Base-by-base conservation (phyloP, 2,888 invertebrate species). In the Alentia gelatinosa region DNA sequence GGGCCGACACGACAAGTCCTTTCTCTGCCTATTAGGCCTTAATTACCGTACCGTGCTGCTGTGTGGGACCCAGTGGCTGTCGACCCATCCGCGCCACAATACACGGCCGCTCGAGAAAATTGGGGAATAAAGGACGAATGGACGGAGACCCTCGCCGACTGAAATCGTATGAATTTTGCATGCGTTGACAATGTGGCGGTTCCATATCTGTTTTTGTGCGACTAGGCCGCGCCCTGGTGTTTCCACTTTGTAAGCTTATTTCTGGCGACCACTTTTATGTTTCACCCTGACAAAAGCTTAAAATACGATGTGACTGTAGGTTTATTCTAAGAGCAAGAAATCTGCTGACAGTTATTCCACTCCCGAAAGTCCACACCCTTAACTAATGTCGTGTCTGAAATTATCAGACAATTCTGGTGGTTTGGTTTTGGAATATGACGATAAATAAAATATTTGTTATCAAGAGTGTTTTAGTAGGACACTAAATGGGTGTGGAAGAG, bases 151-250 rank as follows among this genome's bases (percentile, higher is more conserved):
- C 86, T 42, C 86, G 47, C 47, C 47, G 50, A 30, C 86, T 42
- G 33, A 86, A 86, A 86, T 47, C 86, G 42, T 86, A 86, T 86
- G 86, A 86, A 86, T 86, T 86, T 47, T 86, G 86, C 86, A 86
- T 86, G 86, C 15, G 86, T 42, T 33, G 12, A 47, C 86, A 86
- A 86, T 86, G 86, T 26, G 47, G 42, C 15, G 9, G 50, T 42
- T 83, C 83, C 86, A 47, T 5, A 30, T 3, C 50, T 40, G 86
- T 86, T 86, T 86, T 42, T 47, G 47, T 83, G 39, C n/a, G 37
- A 19, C 56, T 19, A 19, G 19, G 56, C 1, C n/a, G 56, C 3
- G 56, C 5, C 56, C 56, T 56, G 12, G 3, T n/a, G 56, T 56
- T 12, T 56, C 5, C 12, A 56, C n/a, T 56, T 3, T 56, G 56